These are phyloP conservation scores for Lamellibrachia luymesi DNA, from an alignment of 1,140 invertebrate species.

Conservation along the genomic window DNA sequence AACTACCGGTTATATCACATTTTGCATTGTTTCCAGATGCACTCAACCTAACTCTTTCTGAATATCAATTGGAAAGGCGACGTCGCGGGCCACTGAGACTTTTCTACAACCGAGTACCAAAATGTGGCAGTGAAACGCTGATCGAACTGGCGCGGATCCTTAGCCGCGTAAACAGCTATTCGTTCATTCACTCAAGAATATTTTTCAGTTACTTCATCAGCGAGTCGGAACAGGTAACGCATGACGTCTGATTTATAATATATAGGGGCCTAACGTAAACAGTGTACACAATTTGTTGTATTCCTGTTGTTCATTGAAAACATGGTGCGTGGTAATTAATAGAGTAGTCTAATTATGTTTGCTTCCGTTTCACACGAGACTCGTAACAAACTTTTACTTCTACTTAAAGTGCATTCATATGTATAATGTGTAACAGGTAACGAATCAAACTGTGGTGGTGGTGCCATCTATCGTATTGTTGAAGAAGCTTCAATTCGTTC, in stretches of 20 bases:
- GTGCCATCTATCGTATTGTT: too few relatives aligned
- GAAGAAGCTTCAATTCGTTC: too few relatives aligned
- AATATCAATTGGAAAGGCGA: not conserved
- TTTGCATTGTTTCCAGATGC: not conserved
- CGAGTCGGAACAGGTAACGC: conserved; percentile 69
- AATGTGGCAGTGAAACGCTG: conserved; percentile 86
- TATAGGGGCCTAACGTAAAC: not conserved
- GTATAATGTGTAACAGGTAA: too few relatives aligned
- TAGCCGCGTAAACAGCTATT: conserved; percentile 71
- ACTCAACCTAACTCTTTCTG: not conserved
- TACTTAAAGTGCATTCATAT: too few relatives aligned
- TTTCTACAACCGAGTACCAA: conserved; percentile 87
- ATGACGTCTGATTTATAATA: not conserved
- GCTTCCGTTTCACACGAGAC: too few relatives aligned
- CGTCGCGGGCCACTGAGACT: conserved; percentile 64
- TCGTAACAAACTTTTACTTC: too few relatives aligned
- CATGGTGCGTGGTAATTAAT: too few relatives aligned
- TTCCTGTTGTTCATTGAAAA: too few relatives aligned
- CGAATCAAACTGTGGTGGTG: too few relatives aligned
- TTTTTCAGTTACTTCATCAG: conserved; percentile 78
- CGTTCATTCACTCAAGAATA: conserved; percentile 75
- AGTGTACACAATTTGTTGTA: too few relatives aligned
- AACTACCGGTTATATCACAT: too few relatives aligned
- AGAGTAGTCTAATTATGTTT: too few relatives aligned
- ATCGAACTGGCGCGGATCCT: conserved; percentile 71